Evolutionary conservation across 2,797 vertebrate species (phyloP), one percentile per base, ranked within the genome.

Genomic region (Spinibarbus caldwelli): DNA sequence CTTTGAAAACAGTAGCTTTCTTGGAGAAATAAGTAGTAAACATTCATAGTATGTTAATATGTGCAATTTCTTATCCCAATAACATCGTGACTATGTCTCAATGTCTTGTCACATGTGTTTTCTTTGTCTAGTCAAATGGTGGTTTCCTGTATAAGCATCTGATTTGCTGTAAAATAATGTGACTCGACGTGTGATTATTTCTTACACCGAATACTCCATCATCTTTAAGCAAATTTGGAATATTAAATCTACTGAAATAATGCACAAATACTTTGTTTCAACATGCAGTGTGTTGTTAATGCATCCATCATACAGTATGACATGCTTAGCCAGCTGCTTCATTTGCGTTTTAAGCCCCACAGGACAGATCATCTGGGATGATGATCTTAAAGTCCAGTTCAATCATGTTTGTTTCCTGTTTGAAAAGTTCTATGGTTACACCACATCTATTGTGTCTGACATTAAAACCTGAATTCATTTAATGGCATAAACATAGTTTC

Each of bases 61-160:
- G n/a, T n/a, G n/a, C n/a, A 59, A 36, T 76, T 19, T 38, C 2
- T 62, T 73, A 72, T 82, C 12, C 15, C 29, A 6, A 15, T n/a
- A 47, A 34, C 54, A 45, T 26, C 12, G 71, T 75, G 71, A 66
- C 82, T 15, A 26, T 38, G 17, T 43, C 38, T 83, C 23, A 23
- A 47, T 76, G n/a, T 76, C 67, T 77, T 64, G 67, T 78, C 76
- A 78, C 5, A 66, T 43, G 47, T 26, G 47, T 49, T 15, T 71
- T 57, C 2, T 43, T 57, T 70, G n/a, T 57, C 6, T 59, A n/a
- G 36, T 84, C 73, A 84, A 77, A 23, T 68, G 72, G 3, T 67
- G 67, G 17, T 34, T 45, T 78, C 19, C 36, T 49, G 31, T 57
- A 21, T 34, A 43, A 67, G 15, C 72, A 52, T 76, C 72, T 83